Evolutionary conservation across 2,797 vertebrate genomes (phyloP), one percentile per base, ranked within the genome.

Genomic region (Nannoperca australis): DNA sequence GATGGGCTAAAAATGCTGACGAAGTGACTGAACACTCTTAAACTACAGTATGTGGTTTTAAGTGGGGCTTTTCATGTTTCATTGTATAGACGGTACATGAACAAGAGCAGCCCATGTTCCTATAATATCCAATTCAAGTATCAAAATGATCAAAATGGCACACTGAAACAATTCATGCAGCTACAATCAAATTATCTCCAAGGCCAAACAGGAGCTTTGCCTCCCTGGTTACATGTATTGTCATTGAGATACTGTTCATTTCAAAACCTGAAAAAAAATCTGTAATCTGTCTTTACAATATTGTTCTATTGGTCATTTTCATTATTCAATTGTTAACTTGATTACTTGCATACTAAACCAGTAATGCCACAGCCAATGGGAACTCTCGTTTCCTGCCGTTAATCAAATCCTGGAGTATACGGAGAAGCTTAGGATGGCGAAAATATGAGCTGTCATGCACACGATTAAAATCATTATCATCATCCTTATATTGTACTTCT

Each of bases 1-100:
- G 30, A 44, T 20, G 51, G 22, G n/a, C 38, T 38, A 2, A 30
- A 53, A 74, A 45, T 66, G 69, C 71, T 53, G 34, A 79, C 58
- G 56, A 70, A 69, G 79, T 67, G 24, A 50, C 45, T 20, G 0
- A 10, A 45, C 15, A 22, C 30, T 45, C 8, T 8, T n/a, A 61
- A 55, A 73, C n/a, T 61, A 50, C 5, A 11, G 45, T 22, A 44
- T 56, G n/a, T 50, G 27, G 24, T 49, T 11, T 47, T 60, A 55
- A 63, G 15, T 54, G 53, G 34, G 1, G 30, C 45, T 54, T 76
- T 79, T 72, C 13, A 11, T 13, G 34, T 78, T 65, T 61, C 5
- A 72, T 5, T 49, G 49, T 44, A 38, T 14, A 49, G 50, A 51
- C 7, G 30, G 30, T 5, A 20, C 24, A 62, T 0, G 1, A 53